Evolutionary conservation across 2,797 vertebrate genomes (phyloP).

Genomic region (Sebastes trivittatus): DNA sequence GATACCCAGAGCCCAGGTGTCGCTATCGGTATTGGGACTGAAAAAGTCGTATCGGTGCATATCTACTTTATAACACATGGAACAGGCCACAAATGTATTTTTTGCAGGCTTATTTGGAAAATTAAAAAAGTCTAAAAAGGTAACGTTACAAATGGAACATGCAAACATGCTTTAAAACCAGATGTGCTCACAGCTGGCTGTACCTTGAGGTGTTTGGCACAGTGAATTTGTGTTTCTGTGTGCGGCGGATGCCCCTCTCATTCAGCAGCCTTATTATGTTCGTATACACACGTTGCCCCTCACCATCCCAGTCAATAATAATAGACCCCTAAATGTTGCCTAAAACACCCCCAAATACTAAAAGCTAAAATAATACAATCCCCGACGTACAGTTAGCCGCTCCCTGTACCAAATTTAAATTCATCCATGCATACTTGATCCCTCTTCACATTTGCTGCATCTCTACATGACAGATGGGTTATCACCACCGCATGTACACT

Average conservation of each 20-base stretch:
- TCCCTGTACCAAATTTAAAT: neutral
- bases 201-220: neutral
- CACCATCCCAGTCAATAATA: neutral
- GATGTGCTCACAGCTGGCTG: neutral
- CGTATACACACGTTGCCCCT: neutral
- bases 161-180: neutral
- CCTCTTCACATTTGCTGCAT: slow-evolving; percentile 2
- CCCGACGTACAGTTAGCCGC: neutral
- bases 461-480: slow-evolving; percentile 28
- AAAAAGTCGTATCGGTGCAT: neutral
- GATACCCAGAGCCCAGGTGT: too few species aligned
- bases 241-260: neutral
- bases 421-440: neutral
- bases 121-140: neutral
- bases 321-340: neutral
- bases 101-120: neutral
- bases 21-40: too few species aligned
- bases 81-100: neutral
- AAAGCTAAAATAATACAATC: neutral
- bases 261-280: neutral
- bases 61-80: neutral
- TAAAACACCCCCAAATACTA: neutral
- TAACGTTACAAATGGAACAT: neutral
- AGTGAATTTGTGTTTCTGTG: neutral
- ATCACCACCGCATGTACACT: slow-evolving; percentile 27